Conservation (phyloP, 1,140 invertebrate species). For the Aradophagus sp. region DNA sequence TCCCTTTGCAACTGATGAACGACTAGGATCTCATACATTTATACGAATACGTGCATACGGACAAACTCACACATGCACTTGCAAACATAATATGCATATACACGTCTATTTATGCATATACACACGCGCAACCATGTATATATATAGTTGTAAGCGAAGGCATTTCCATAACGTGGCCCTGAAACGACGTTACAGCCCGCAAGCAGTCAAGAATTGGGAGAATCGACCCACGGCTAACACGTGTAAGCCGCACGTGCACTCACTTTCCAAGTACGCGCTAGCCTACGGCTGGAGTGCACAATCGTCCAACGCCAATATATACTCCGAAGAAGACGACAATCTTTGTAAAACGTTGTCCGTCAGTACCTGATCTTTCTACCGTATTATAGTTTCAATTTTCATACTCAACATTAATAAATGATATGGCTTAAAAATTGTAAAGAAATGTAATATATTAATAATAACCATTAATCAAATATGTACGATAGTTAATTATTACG, state of each 20-base stretch:
- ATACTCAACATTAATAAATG: too few relatives aligned
- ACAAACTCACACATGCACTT: too few relatives aligned
- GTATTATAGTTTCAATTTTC: too few relatives aligned
- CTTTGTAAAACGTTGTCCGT: conserved; percentile 64
- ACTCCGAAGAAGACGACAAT: conserved; percentile 68
- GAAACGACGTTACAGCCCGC: conserved; percentile 71
- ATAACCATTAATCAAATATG: too few relatives aligned
- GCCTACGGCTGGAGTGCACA: conserved; percentile 69
- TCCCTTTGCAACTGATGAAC: conserved; percentile 43
- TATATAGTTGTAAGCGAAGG: conserved; percentile 45
- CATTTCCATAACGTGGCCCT: conserved; percentile 55
- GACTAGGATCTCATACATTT: conserved; percentile 29
- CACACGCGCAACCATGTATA: too few relatives aligned
- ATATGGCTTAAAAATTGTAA: too few relatives aligned
- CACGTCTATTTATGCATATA: too few relatives aligned
- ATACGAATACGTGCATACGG: too few relatives aligned
- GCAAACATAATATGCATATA: not conserved
- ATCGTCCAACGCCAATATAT: conserved; percentile 73
- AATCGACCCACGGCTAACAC: conserved; percentile 71
- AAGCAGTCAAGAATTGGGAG: conserved; percentile 70
- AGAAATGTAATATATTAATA: too few relatives aligned
- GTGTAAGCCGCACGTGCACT: conserved; percentile 73
- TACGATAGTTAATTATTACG: too few relatives aligned
- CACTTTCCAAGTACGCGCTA: conserved; percentile 63
- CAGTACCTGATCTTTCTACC: too few relatives aligned